A percentile compares a stretch with the other conserved stretches of the same genome.
Conservation (phyloP, 2,113 vertebrate genomes). For the Promerops cafer region DNA sequence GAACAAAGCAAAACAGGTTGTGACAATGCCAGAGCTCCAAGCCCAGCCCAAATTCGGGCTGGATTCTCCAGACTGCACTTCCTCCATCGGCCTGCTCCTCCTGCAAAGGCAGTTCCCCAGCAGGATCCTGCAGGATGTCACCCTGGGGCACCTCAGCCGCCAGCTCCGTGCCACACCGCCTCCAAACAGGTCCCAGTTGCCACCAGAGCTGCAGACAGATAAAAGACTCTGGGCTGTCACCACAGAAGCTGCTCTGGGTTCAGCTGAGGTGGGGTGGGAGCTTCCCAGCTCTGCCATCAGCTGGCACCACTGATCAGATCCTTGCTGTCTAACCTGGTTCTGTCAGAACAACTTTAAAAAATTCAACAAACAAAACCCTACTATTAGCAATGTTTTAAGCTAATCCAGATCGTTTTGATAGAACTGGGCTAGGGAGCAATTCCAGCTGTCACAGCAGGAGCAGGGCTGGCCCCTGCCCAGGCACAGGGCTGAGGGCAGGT, state of each 20-base stretch:
- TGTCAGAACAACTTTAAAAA: constrained; percentile 41
- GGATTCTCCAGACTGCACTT: background rate
- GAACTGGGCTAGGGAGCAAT: constrained; percentile 26
- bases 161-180: background rate
- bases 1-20: background rate
- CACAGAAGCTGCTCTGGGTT: background rate
- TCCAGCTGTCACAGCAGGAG: background rate
- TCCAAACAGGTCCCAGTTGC: background rate
- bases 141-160: background rate
- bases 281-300: background rate
- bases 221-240: background rate
- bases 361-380: constrained; percentile 15
- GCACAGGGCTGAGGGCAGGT: background rate
- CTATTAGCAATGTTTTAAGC: constrained; percentile 40
- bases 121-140: background rate
- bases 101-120: background rate
- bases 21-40: background rate
- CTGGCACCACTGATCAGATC: background rate
- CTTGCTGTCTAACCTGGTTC: constrained; percentile 37
- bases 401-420: constrained; percentile 41
- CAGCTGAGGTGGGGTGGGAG: background rate
- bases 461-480: background rate
- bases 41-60: background rate
- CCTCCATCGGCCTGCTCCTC: background rate
- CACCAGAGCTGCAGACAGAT: background rate